Conservation (phyloP, 2,888 invertebrate species). For the Pristionchus arcanus region DNA sequence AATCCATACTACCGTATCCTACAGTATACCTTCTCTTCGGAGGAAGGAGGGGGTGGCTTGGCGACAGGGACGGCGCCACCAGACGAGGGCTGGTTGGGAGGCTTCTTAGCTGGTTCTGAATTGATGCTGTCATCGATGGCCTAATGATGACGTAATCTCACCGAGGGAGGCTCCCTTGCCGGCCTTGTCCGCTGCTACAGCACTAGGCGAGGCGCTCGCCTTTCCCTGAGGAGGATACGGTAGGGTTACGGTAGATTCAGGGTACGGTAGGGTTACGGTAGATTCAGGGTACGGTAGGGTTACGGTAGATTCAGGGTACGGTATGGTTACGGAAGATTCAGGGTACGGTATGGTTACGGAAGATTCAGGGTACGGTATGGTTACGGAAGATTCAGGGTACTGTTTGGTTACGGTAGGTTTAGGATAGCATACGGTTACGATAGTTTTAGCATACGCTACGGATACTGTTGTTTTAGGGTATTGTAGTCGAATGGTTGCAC, state of each 20-base stretch:
- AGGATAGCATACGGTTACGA: neutral
- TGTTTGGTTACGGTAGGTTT: neutral
- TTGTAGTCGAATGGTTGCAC: neutral
- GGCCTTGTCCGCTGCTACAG: neutral
- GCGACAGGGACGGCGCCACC: neutral
- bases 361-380: neutral
- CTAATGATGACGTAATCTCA: neutral
- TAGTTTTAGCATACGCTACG: too few relatives aligned
- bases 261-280: neutral
- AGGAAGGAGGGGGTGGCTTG: neutral
- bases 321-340: neutral
- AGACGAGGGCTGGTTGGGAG: neutral
- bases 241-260: neutral
- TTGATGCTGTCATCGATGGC: neutral
- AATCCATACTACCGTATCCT: neutral
- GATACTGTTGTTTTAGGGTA: neutral
- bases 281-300: neutral
- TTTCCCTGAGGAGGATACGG: neutral
- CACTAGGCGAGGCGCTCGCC: neutral
- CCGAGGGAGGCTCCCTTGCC: neutral
- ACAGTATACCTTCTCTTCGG: constrained; percentile 24
- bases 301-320: neutral
- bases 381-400: too few relatives aligned
- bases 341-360: neutral
- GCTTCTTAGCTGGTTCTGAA: neutral